These are phyloP conservation scores for Calliscelio sp. DNA, from an alignment of 2,888 invertebrate genomes.

Conservation along the genomic window DNA sequence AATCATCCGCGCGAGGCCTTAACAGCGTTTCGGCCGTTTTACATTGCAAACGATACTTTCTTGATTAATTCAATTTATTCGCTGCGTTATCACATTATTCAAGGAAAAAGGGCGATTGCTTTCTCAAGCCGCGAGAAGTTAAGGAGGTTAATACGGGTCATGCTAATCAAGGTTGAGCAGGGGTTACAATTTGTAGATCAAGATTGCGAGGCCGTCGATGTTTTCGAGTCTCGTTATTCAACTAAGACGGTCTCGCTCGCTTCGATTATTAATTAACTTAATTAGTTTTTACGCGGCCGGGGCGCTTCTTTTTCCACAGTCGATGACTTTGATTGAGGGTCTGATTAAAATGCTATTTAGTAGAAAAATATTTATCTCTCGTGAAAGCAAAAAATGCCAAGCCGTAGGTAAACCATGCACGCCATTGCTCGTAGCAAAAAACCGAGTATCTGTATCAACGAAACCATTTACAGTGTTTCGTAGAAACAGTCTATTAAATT, in stretches of 20 bases:
- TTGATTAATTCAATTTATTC: constrained; percentile 69
- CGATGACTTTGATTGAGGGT: constrained; percentile 23
- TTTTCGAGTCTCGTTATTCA: constrained; percentile 53
- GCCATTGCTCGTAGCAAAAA: not conserved
- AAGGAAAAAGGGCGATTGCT: constrained; percentile 57
- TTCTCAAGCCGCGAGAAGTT: constrained; percentile 58
- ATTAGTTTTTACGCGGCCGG: constrained; percentile 35
- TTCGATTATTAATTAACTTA: constrained; percentile 62
- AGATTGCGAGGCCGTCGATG: constrained; percentile 49
- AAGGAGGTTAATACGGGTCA: constrained; percentile 63
- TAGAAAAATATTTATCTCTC: constrained; percentile 20
- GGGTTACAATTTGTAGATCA: constrained; percentile 67
- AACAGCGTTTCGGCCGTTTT: constrained; percentile 60
- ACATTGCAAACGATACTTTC: constrained; percentile 66
- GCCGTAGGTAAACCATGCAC: too few relatives aligned
- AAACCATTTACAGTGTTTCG: constrained; percentile 8
- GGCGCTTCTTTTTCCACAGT: not conserved
- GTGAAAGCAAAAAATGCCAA: not conserved
- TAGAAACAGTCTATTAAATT: too few relatives aligned
- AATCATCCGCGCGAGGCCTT: constrained; percentile 59
- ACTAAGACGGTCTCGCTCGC: constrained; percentile 33
- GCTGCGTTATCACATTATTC: constrained; percentile 61
- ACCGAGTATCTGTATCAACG: constrained; percentile 2
- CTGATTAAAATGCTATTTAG: constrained; percentile 31
- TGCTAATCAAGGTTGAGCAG: constrained; percentile 59